phyloP scores from a whole-genome alignment of 2,797 vertebrate species.

The Numenius phaeopus region DNA sequence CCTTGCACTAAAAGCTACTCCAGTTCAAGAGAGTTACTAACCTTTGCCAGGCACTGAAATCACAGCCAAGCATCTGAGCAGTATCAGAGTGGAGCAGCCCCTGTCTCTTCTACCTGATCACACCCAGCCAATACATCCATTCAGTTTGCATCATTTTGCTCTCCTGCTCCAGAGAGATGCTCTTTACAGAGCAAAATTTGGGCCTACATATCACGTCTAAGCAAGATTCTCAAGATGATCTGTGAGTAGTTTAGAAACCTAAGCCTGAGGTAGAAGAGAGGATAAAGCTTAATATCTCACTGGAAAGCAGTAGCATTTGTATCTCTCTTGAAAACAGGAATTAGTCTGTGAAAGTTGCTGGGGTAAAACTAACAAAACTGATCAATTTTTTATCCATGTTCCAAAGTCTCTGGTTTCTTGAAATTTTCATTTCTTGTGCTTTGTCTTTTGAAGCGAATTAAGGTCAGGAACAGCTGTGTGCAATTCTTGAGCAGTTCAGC shows the following conservation, averaged over 20 bases:
- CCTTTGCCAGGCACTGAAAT: background rate
- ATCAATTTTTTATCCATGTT: background rate
- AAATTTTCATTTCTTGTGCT: background rate
- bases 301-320: background rate
- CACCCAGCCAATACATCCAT: background rate
- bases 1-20: background rate
- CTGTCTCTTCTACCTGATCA: rapidly evolving
- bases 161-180: background rate
- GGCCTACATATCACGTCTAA: background rate
- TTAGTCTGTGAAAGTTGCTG: background rate
- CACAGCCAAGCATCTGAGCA: background rate
- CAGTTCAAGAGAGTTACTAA: background rate
- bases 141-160: background rate
- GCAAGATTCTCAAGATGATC: background rate
- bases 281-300: background rate
- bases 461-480: background rate
- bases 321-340: background rate
- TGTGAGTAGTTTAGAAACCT: background rate
- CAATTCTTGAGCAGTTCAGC: background rate
- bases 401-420: background rate
- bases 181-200: background rate
- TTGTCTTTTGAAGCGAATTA: background rate
- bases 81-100: background rate
- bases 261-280: background rate
- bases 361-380: background rate